Evolutionary conservation across 2,113 vertebrate species (phyloP), one percentile per base, ranked within the genome.

Genomic region (Nannobrachium achirus): DNA sequence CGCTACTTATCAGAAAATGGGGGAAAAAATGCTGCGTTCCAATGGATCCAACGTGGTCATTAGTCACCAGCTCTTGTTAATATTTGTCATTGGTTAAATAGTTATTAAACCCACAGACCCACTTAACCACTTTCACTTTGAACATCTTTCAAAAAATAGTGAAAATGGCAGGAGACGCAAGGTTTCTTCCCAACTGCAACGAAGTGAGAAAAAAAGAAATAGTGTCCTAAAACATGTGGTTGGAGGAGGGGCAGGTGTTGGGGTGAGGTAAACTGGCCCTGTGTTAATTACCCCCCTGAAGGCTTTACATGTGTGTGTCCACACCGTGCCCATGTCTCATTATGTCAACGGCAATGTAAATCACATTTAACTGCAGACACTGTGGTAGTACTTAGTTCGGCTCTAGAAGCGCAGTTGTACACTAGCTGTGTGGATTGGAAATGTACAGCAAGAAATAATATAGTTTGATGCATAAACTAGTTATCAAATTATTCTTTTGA

Each of bases 251-350:
- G 61, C 63, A 78, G 63, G 69, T 72, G 66, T 61, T 63, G 57
- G 69, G 74, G 77, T 80, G 73, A 67, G 71, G 76, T 59, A 67
- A 63, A 46, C 64, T 71, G 53, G 45, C 51, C 58, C 40, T 52
- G 59, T 85, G 82, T 79, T 87, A 83, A 88, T 82, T 79, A 76
- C 73, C 64, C 71, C 67, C 63, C 75, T 57, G 44, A 73, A 82
- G 71, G 69, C 58, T 73, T 78, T 44, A 63, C 68, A 45, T 53
- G 76, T 56, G 59, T 56, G 19, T 64, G 64, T 75, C 10, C 20
- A 67, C 66, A 68, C 46, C 53, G 67, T 62, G 71, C 56, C 56
- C 70, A 73, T 42, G 42, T 88, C 71, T 80, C 69, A 80, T 86
- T 51, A 81, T 61, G 33, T 83, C 75, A 83, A 76, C 68, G 69